A percentile compares a stretch with the other conserved stretches of the same genome.
phyloP scores from a whole-genome alignment of 2,113 vertebrate species.

The Pitta sordida region DNA sequence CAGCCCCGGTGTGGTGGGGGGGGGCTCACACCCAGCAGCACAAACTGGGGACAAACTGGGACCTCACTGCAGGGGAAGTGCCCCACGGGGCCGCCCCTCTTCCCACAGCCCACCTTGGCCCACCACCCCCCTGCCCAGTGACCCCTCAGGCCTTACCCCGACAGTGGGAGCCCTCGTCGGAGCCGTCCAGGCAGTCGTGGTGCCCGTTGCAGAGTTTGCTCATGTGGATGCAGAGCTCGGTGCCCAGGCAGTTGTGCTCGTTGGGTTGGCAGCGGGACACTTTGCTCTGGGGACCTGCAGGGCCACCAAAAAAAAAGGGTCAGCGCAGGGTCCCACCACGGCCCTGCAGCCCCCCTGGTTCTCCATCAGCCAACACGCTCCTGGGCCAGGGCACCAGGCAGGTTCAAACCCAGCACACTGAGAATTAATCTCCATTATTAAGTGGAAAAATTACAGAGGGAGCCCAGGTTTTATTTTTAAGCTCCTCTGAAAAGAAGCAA shows the following conservation, averaged over 20 bases:
- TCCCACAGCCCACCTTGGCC: rapidly evolving
- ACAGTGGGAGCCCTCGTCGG: conserved; percentile 91
- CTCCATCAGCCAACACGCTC: not conserved
- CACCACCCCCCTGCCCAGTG: rapidly evolving
- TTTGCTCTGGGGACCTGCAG: conserved; percentile 86
- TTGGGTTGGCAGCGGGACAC: conserved; percentile 90
- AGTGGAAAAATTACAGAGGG: not conserved
- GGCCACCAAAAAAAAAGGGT: not conserved
- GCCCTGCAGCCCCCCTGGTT: rapidly evolving
- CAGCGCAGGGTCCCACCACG: not conserved
- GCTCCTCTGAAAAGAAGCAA: conserved; percentile 11
- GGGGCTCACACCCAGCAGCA: not conserved
- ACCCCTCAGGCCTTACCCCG: conserved; percentile 80
- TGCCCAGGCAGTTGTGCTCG: conserved; percentile 88
- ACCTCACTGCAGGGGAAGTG: rapidly evolving
- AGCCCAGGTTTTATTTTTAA: conserved; percentile 24
- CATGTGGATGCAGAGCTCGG: conserved; percentile 90
- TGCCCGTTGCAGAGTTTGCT: conserved; percentile 87
- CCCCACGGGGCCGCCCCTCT: rapidly evolving
- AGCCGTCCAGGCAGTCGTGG: conserved; percentile 86
- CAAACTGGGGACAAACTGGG: rapidly evolving
- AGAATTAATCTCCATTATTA: conserved; percentile 32
- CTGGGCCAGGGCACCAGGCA: not conserved
- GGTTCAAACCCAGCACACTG: not conserved
- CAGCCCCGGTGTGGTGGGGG: no score